Evolutionary conservation across 2,888 invertebrate genomes (phyloP).

Genomic region (Nymphalis urticae): DNA sequence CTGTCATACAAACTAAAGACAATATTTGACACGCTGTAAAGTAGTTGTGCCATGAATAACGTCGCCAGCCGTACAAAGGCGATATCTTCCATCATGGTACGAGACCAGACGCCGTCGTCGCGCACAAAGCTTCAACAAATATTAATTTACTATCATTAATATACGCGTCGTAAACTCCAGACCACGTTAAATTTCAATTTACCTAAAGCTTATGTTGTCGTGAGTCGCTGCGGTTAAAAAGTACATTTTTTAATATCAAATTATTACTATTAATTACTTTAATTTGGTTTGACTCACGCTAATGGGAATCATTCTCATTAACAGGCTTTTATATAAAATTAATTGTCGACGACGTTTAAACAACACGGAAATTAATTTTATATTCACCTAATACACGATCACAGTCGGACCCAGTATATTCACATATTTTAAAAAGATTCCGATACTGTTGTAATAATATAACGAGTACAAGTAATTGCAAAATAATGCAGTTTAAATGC

Average conservation of each 20-base stretch:
- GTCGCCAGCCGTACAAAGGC: conserved; percentile 25
- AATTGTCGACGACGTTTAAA: too few relatives aligned
- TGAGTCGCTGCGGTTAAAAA: not conserved
- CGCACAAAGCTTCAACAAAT: not conserved
- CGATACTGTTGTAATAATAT: too few relatives aligned
- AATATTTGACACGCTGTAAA: conserved; percentile 23
- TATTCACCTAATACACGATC: too few relatives aligned
- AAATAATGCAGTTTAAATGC: too few relatives aligned
- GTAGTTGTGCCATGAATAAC: conserved; percentile 17
- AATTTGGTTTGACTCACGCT: too few relatives aligned
- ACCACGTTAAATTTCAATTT: conserved; percentile 11
- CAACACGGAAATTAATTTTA: too few relatives aligned
- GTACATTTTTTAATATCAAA: not conserved
- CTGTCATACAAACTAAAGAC: conserved; percentile 29
- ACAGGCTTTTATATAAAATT: too few relatives aligned
- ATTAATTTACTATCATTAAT: conserved; percentile 24
- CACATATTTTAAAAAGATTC: too few relatives aligned
- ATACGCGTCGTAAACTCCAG: conserved; percentile 10
- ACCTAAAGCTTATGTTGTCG: not conserved
- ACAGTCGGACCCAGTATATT: too few relatives aligned
- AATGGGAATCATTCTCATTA: too few relatives aligned
- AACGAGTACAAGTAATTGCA: too few relatives aligned
- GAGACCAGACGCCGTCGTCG: not conserved
- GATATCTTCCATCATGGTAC: conserved; percentile 22
- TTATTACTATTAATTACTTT: too few relatives aligned